Conservation (phyloP, 2,797 vertebrate genomes). For the Tragopan temminckii region DNA sequence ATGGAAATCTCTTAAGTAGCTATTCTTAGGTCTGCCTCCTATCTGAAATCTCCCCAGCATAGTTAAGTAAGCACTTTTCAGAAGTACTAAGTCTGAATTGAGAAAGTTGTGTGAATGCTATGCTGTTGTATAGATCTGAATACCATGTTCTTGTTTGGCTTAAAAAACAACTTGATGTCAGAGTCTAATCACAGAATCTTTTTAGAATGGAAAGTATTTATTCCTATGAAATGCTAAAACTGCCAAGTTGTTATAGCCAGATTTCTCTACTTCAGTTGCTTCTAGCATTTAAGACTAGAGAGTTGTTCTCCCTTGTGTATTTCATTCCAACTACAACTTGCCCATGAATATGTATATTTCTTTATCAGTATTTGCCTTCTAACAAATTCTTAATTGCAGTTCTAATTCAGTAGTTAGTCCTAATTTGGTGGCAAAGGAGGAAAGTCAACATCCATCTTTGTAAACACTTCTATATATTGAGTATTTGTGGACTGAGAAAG, state of each 20-base stretch:
- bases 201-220: background rate
- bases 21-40: background rate
- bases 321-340: background rate
- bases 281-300: background rate
- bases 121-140: background rate
- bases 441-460: background rate
- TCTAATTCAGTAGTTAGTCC: constrained; percentile 2
- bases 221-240: background rate
- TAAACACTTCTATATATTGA: background rate
- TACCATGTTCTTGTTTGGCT: background rate
- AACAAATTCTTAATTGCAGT: constrained; percentile 11
- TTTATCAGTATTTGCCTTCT: constrained; percentile 6
- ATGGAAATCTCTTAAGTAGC: background rate
- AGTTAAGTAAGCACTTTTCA: background rate
- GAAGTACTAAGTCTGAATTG: background rate
- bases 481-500: background rate
- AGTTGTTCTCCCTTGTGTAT: background rate
- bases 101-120: background rate
- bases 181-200: background rate
- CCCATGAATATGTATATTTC: background rate
- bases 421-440: background rate
- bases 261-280: background rate
- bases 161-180: background rate
- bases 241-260: background rate
- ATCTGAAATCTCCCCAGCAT: background rate